Conservation (phyloP, 2,888 invertebrate genomes). For the Oegoconia quadripuncta region DNA sequence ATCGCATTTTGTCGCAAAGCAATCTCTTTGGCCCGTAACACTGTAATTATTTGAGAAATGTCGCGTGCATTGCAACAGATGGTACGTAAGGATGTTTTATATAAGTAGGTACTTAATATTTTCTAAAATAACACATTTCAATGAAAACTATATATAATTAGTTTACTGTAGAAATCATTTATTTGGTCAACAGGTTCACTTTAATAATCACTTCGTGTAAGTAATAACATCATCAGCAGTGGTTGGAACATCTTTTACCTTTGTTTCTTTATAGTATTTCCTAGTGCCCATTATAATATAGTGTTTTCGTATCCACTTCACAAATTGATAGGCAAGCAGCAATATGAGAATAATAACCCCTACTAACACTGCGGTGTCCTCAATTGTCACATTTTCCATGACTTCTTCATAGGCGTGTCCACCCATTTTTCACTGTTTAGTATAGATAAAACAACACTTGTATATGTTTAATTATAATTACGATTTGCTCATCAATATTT, state of each 20-base stretch:
- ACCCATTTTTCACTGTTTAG: constrained; percentile 3
- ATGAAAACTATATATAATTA: background rate
- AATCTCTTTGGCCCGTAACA: constrained; percentile 12
- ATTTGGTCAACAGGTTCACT: too few species aligned
- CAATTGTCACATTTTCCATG: constrained; percentile 33
- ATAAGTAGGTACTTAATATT: too few species aligned
- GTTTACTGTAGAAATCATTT: background rate
- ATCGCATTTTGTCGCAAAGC: constrained; percentile 33
- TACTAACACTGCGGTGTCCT: constrained; percentile 37
- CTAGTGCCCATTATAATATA: too few species aligned
- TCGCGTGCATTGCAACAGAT: constrained; percentile 10
- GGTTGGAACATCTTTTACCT: constrained; percentile 22
- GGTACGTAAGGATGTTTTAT: constrained; percentile 1
- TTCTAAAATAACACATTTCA: constrained; percentile 3
- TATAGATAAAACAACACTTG: too few species aligned
- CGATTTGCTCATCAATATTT: too few species aligned
- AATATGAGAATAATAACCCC: constrained; percentile 32
- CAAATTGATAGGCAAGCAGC: constrained; percentile 27
- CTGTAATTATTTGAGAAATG: constrained; percentile 13
- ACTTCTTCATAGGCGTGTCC: constrained; percentile 48
- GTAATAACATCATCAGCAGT: too few species aligned
- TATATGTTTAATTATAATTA: too few species aligned
- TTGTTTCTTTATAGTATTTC: too few species aligned
- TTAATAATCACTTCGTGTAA: too few species aligned
- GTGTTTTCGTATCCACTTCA: constrained; percentile 29